A percentile compares a stretch with the other conserved stretches of the same genome.
Evolutionary conservation across 2,113 vertebrate species (phyloP).

Genomic region (Neodon shergylaensis): DNA sequence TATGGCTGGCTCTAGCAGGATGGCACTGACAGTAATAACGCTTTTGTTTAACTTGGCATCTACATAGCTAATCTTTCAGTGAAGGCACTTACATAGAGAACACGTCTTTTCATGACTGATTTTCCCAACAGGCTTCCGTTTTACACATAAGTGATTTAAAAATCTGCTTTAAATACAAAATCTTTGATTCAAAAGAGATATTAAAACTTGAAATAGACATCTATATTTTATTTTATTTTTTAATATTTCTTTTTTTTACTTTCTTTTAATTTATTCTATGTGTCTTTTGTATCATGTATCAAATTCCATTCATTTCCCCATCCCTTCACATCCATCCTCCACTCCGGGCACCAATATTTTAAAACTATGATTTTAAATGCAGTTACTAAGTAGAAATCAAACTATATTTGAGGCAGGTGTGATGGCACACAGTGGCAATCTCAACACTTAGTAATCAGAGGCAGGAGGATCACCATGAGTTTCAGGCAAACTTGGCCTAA

Average conservation of each 20-base stretch:
- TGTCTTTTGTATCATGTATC: too few species aligned
- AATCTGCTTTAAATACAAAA: constrained; percentile 17
- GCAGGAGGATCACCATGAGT: background rate
- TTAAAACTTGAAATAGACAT: background rate
- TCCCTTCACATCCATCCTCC: too few species aligned
- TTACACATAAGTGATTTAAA: constrained; percentile 49
- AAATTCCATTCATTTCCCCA: too few species aligned
- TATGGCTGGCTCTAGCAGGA: background rate
- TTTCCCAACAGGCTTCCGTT: constrained; percentile 32
- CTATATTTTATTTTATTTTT: background rate
- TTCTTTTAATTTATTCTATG: too few species aligned
- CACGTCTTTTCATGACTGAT: constrained; percentile 43
- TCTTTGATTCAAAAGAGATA: constrained; percentile 14
- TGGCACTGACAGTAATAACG: background rate
- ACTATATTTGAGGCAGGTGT: background rate
- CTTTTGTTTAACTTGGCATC: constrained; percentile 40
- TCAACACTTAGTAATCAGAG: background rate
- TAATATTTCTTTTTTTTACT: too few species aligned
- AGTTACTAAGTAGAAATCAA: constrained; percentile 7
- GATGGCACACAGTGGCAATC: background rate
- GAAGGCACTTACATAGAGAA: background rate
- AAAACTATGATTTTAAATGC: background rate
- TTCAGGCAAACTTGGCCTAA: background rate
- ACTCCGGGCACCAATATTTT: background rate
- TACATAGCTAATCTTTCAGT: background rate